Conservation (phyloP, 2,888 invertebrate species). For the Amitus sp. region DNA sequence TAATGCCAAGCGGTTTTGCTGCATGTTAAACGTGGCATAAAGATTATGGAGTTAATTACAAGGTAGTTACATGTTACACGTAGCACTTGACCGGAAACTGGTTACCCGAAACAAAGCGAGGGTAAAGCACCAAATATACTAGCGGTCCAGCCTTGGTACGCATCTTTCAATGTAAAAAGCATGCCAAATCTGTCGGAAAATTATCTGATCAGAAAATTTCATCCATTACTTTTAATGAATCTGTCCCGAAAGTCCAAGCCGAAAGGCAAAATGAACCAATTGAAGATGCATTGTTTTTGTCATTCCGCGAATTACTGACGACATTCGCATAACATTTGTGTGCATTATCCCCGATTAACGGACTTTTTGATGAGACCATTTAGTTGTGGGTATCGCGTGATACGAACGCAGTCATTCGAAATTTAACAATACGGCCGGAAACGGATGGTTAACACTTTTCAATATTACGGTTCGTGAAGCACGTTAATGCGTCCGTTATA, state of each 20-base stretch:
- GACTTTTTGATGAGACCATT: not conserved
- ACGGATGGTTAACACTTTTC: not conserved
- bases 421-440: not conserved
- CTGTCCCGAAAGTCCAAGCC: too few species aligned
- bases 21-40: constrained; percentile 39
- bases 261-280: too few species aligned
- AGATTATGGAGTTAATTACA: constrained; percentile 45
- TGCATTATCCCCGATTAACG: not conserved
- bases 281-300: too few species aligned
- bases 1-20: too few species aligned
- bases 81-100: constrained; percentile 40
- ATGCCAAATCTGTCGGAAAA: too few species aligned
- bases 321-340: too few species aligned
- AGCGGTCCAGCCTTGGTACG: too few species aligned
- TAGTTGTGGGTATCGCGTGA: constrained; percentile 1
- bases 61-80: constrained; percentile 37
- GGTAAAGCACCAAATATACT: too few species aligned
- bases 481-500: constrained; percentile 1
- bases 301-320: too few species aligned
- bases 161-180: too few species aligned
- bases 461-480: not conserved
- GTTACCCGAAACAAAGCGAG: constrained; percentile 40
- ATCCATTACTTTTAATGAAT: too few species aligned
- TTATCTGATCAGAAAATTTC: too few species aligned
- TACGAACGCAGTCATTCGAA: not conserved